Base-by-base conservation (phyloP, 2,888 invertebrate species). In the Dascillus cervinus region DNA sequence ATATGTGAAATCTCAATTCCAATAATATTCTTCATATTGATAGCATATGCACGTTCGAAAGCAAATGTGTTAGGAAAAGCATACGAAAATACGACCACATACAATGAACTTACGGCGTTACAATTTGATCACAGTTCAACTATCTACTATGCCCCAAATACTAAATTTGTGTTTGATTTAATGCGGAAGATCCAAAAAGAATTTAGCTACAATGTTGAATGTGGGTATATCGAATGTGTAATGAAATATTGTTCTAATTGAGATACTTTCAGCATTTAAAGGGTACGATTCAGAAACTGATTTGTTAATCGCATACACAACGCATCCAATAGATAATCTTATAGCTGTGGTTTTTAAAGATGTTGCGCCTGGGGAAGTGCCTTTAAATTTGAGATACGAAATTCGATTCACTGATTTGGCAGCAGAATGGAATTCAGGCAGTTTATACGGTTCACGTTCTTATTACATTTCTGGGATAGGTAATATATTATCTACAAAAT, bases 1-100 rank as follows among this genome's bases (percentile, higher is more conserved):
- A 29, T 55, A 15, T 49, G 51, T 9, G 63, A 63, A 46, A 44
- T 57, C 10, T 11, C 52, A 1, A 42, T 64, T 9, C 63, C 65
- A 3, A 50, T 62, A 6, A 22, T 53, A 8, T 34, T 62, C 21
- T 65, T 64, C 41, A 32, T 56, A 2, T 29, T 62, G n/a, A 42
- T 64, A n/a, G 58, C 59, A 10, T 62, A 56, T 43, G 55, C 46
- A 11, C 43, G 62, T 39, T 52, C 56, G 8, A 47, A 61, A 49
- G 46, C 64, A 9, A 44, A 40, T 11, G 50, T 48, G 2, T 41
- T 63, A n/a, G 53, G 50, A n/a, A 62, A 59, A 44, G 25, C 39
- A 5, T 52, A 52, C 29, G 37, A 60, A 11, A 41, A 45, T 9
- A 41, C 46, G 11, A 46, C 60, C 1, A 55, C 54, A 3, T 55